These are phyloP conservation scores for Scophthalmus maximus DNA, from an alignment of 2,113 vertebrate genomes.

Conservation along the genomic window DNA sequence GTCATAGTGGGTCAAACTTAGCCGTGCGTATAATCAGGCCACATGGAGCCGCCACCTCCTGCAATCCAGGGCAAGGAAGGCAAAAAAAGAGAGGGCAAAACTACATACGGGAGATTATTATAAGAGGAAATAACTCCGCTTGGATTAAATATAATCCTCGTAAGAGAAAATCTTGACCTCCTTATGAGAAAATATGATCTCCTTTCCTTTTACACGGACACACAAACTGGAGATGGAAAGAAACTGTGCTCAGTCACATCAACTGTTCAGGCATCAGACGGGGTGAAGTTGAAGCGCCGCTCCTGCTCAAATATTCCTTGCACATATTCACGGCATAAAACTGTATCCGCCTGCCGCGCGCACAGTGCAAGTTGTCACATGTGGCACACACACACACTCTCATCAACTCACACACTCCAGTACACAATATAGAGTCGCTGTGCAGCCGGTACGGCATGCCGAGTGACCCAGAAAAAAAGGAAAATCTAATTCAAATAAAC, in stretches of 20 bases:
- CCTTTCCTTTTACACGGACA: neutral
- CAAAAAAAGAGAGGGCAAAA: conserved; percentile 58
- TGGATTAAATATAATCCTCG: conserved; percentile 51
- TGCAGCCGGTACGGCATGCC: conserved; percentile 3
- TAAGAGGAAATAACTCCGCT: conserved; percentile 16
- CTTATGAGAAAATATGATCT: conserved; percentile 43
- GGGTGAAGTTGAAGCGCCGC: neutral
- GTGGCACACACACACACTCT: conserved; percentile 18
- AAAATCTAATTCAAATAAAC: conserved; percentile 46
- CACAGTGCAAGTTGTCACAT: conserved; percentile 23
- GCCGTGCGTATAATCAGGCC: conserved; percentile 79
- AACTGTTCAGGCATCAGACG: too few relatives aligned
- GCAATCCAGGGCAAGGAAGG: conserved; percentile 45
- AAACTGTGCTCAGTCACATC: too few relatives aligned
- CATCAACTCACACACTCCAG: conserved; percentile 43
- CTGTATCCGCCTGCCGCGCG: conserved; percentile 25
- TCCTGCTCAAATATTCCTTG: conserved; percentile 43
- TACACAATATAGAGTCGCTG: conserved; percentile 36
- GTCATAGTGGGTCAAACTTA: conserved; percentile 77
- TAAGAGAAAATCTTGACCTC: conserved; percentile 30
- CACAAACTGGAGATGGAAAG: neutral
- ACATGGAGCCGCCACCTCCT: conserved; percentile 71
- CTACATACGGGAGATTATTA: conserved; percentile 17
- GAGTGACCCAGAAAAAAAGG: conserved; percentile 61
- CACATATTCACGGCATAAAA: conserved; percentile 37